phyloP scores from a whole-genome alignment of 2,797 vertebrate species.

The Alfaro cultratus region DNA sequence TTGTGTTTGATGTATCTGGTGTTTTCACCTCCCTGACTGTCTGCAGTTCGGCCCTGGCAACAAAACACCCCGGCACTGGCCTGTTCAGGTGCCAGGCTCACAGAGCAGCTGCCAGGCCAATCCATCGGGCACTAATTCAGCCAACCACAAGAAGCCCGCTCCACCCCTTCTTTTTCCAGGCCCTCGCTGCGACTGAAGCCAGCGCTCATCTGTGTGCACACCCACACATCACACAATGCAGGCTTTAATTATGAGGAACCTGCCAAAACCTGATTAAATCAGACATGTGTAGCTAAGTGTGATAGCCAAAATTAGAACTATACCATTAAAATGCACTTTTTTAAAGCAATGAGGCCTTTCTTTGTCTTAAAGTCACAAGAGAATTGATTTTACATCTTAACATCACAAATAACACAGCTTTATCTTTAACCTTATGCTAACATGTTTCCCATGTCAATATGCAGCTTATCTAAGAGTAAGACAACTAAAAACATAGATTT shows the following conservation, averaged over 20 bases:
- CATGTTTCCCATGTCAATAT: neutral
- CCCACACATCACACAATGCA: conserved; percentile 65
- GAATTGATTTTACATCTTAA: neutral
- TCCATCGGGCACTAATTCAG: conserved; percentile 83
- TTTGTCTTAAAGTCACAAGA: conserved; percentile 5
- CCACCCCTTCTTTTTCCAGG: conserved; percentile 66
- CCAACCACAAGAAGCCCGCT: conserved; percentile 78
- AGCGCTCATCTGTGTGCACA: conserved; percentile 50
- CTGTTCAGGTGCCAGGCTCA: conserved; percentile 79
- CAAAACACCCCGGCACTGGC: conserved; percentile 60
- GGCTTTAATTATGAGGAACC: conserved; percentile 75
- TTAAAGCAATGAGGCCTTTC: conserved; percentile 27
- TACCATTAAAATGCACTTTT: conserved; percentile 41
- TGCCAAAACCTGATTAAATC: conserved; percentile 77
- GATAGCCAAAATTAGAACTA: conserved; percentile 62
- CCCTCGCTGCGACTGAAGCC: conserved; percentile 69
- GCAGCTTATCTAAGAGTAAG: neutral
- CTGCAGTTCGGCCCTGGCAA: conserved; percentile 74
- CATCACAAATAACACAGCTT: neutral
- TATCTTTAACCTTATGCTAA: neutral
- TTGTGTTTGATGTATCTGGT: conserved; percentile 56
- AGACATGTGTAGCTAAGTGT: conserved; percentile 65
- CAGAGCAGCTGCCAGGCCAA: conserved; percentile 81
- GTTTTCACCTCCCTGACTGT: conserved; percentile 53
- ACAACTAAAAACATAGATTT: neutral